Conservation (phyloP, 92 coral and sea anemone species). For the Bergia puertoricense region DNA sequence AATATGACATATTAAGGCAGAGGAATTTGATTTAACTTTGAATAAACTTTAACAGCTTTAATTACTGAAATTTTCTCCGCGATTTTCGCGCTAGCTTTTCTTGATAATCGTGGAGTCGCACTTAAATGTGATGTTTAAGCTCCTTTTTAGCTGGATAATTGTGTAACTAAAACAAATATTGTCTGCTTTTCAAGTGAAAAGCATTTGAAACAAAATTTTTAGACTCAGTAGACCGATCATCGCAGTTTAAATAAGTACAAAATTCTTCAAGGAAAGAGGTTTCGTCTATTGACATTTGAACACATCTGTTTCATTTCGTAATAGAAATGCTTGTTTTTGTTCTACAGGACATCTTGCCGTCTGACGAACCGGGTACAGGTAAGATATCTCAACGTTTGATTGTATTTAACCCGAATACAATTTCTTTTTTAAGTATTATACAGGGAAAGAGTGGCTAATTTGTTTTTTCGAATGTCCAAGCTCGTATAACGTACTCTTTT, state of each 20-base stretch:
- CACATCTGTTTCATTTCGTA: background rate
- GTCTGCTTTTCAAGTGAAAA: background rate
- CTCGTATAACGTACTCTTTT: background rate
- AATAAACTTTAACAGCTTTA: no score
- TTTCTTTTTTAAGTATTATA: no score
- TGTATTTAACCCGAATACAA: no score
- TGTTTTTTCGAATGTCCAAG: background rate
- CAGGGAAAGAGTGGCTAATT: no score
- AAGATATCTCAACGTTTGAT: background rate
- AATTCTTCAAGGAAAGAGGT: background rate
- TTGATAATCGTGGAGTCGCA: no score
- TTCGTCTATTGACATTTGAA: background rate
- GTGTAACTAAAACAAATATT: background rate
- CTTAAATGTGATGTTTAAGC: no score
- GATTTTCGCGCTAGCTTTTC: no score
- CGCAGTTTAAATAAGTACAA: background rate
- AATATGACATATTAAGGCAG: no score
- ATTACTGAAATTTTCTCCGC: no score
- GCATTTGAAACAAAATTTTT: background rate
- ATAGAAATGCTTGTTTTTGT: background rate
- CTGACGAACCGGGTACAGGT: conserved; percentile 78
- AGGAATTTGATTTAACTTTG: no score
- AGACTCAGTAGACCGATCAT: background rate
- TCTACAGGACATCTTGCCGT: conserved; percentile 74
- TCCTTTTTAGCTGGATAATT: no score